Evolutionary conservation across 2,113 vertebrate genomes (phyloP).

Genomic region (Mystacornis crossleyi): DNA sequence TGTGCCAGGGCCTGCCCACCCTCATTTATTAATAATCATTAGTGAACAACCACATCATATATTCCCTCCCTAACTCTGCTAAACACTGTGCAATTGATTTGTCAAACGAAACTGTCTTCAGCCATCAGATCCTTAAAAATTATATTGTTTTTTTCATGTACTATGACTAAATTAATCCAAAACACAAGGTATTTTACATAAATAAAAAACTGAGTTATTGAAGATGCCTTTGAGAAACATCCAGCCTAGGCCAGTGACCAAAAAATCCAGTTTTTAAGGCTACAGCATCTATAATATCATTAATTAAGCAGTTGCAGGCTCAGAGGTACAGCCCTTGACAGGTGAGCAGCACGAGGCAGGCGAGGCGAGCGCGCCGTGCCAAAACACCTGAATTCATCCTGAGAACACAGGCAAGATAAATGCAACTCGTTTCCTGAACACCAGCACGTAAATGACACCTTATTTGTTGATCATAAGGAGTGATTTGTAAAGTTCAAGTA

Average conservation of each 20-base stretch:
- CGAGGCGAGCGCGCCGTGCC: neutral
- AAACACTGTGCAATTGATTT: neutral
- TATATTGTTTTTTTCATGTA: fast-evolving
- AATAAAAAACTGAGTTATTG: neutral
- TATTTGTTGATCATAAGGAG: conserved; percentile 56
- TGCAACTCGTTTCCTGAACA: conserved; percentile 15
- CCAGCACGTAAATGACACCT: conserved; percentile 18
- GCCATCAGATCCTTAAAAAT: neutral
- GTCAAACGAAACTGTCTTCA: neutral
- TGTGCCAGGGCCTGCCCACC: neutral
- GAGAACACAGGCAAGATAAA: conserved; percentile 8
- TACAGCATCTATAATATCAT: neutral
- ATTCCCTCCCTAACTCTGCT: neutral
- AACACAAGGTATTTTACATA: neutral
- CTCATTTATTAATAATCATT: neutral
- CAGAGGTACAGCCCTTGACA: neutral
- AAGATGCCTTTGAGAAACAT: neutral
- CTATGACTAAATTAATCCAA: neutral
- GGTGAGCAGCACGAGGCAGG: neutral
- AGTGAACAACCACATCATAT: neutral
- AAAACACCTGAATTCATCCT: neutral
- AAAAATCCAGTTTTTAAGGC: neutral
- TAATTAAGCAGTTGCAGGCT: neutral
- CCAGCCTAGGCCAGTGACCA: neutral
- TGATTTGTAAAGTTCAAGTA: conserved; percentile 51